These are phyloP conservation scores for Darevskia mixta DNA, from an alignment of 2,797 vertebrate genomes.

Conservation along the genomic window DNA sequence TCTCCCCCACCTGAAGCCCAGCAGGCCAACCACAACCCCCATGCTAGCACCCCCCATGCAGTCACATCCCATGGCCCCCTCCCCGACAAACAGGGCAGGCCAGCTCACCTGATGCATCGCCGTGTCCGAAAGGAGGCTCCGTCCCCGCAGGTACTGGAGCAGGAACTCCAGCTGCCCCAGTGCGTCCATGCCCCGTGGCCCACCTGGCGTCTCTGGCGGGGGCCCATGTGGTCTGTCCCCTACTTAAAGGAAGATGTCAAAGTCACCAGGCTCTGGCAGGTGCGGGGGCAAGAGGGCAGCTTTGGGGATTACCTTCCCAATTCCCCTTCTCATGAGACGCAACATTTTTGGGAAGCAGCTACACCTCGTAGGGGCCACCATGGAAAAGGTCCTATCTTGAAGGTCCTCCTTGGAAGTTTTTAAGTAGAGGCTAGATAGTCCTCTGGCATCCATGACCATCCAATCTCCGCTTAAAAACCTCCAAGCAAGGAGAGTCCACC, in stretches of 20 bases:
- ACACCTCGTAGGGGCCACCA: too few relatives aligned
- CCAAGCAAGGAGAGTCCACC: too few relatives aligned
- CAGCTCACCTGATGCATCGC: constrained; percentile 75
- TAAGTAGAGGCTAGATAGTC: too few relatives aligned
- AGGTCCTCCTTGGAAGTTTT: too few relatives aligned
- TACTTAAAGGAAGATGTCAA: constrained; percentile 57
- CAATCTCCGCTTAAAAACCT: too few relatives aligned
- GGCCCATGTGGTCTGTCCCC: constrained; percentile 39
- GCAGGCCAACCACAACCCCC: not conserved
- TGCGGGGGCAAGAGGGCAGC: not conserved
- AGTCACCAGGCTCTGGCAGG: not conserved
- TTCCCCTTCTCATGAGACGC: too few relatives aligned
- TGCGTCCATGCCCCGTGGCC: constrained; percentile 65
- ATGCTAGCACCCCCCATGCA: not conserved
- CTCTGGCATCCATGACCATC: too few relatives aligned
- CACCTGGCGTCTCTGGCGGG: constrained; percentile 4
- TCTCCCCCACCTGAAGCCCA: not conserved
- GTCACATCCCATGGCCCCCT: not conserved
- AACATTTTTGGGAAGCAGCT: not conserved
- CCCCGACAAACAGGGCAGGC: not conserved
- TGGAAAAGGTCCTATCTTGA: too few relatives aligned
- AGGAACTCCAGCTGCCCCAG: constrained; percentile 80
- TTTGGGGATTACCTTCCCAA: not conserved
- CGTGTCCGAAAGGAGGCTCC: constrained; percentile 73
- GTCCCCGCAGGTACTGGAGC: constrained; percentile 80